Evolutionary conservation across 2,113 vertebrate genomes (phyloP).

Genomic region (Empidonax alnorum): DNA sequence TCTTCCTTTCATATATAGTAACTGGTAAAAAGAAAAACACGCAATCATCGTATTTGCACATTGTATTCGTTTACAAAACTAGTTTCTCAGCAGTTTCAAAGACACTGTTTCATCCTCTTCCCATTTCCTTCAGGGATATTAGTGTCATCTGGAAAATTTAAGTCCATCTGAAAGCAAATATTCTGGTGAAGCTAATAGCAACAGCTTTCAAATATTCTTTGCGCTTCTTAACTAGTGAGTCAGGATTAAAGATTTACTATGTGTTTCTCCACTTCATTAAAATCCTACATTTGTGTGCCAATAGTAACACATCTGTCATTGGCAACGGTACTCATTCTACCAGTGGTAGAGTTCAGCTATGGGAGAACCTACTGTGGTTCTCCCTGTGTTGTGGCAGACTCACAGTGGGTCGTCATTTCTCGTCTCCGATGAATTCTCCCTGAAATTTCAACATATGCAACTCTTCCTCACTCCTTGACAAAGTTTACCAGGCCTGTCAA

Average conservation of each 20-base stretch:
- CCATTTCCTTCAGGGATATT: background rate
- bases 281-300: background rate
- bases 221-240: background rate
- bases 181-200: background rate
- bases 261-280: background rate
- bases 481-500: conserved; percentile 15
- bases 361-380: background rate
- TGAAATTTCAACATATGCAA: conserved; percentile 8
- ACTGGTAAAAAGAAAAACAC: background rate
- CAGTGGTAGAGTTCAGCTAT: background rate
- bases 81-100: background rate
- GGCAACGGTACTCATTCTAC: background rate
- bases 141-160: conserved; percentile 13
- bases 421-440: background rate
- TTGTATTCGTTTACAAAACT: background rate
- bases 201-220: background rate
- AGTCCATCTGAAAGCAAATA: conserved; percentile 9
- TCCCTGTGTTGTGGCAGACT: background rate
- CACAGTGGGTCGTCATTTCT: background rate
- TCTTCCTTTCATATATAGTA: background rate
- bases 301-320: background rate
- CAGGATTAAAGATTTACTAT: background rate
- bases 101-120: background rate
- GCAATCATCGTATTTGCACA: background rate
- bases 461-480: background rate